phyloP scores from a whole-genome alignment of 2,113 vertebrate species.

The Lasiurus cinereus region DNA sequence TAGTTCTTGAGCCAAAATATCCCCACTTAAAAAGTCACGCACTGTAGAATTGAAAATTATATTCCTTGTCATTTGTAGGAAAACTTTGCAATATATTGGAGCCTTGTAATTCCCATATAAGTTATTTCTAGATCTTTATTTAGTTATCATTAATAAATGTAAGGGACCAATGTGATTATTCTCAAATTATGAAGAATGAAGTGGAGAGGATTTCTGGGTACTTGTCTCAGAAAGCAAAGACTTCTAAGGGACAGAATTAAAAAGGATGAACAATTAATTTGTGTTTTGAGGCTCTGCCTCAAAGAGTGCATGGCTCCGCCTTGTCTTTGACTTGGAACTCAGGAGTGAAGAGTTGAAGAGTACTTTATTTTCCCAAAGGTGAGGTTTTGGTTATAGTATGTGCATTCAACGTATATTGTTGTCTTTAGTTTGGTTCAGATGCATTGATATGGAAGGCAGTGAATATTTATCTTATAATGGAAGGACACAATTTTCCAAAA shows the following conservation, averaged over 20 bases:
- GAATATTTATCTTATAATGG: background rate
- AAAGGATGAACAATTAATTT: background rate
- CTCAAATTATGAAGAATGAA: background rate
- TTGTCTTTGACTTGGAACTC: background rate
- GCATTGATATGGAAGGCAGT: background rate
- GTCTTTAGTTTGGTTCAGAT: conserved; percentile 19
- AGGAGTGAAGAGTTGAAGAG: background rate
- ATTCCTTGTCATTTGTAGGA: background rate
- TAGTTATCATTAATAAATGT: background rate
- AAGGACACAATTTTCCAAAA: background rate
- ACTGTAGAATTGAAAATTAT: background rate
- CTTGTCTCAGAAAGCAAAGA: background rate
- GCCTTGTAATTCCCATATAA: background rate
- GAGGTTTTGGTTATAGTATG: rapidly evolving
- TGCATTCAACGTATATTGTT: background rate
- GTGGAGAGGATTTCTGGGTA: background rate
- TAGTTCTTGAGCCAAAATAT: background rate
- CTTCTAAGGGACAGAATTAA: background rate
- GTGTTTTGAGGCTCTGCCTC: background rate
- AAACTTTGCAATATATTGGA: background rate
- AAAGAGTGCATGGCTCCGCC: background rate
- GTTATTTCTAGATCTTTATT: conserved; percentile 18
- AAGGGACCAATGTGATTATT: background rate
- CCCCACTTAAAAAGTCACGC: background rate
- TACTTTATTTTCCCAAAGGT: background rate